Evolutionary conservation across 2,797 vertebrate genomes (phyloP).

Genomic region (Pteropus rufus): DNA sequence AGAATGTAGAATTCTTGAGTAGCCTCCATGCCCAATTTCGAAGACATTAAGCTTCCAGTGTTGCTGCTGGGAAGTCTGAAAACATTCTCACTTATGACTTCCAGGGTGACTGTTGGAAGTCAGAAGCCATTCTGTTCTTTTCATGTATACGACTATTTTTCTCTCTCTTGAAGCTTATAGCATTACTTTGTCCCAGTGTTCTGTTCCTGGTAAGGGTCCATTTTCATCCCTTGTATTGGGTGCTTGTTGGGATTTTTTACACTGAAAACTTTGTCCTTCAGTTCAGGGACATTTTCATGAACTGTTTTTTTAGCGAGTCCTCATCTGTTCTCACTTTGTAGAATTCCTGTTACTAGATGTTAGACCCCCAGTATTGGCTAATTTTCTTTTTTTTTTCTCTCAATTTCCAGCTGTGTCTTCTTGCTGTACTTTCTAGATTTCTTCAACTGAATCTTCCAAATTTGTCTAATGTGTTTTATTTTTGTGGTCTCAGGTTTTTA

Average conservation of each 20-base stretch:
- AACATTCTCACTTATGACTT: not conserved
- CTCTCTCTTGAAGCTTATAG: not conserved
- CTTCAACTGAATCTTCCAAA: not conserved
- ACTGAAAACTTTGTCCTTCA: not conserved
- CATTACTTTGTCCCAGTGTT: not conserved
- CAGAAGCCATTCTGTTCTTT: not conserved
- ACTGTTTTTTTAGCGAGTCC: not conserved
- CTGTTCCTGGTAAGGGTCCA: not conserved
- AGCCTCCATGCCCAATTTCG: not conserved
- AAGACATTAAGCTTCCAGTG: not conserved
- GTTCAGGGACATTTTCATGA: not conserved
- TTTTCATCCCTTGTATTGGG: not conserved
- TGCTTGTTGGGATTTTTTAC: not conserved
- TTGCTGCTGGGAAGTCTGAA: not conserved
- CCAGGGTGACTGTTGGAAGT: not conserved
- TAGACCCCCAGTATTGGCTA: not conserved
- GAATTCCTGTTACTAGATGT: conserved; percentile 24
- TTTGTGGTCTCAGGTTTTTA: conserved; percentile 9
- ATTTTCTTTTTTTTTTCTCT: conserved; percentile 6
- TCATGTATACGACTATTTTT: not conserved
- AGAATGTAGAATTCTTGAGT: not conserved
- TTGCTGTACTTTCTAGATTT: not conserved
- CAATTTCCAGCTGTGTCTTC: conserved; percentile 1
- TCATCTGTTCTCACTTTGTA: not conserved
- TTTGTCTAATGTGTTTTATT: not conserved